A percentile compares a stretch with the other conserved stretches of the same genome.
Evolutionary conservation across 2,888 invertebrate species (phyloP).

Genomic region (Ochropleura plecta): DNA sequence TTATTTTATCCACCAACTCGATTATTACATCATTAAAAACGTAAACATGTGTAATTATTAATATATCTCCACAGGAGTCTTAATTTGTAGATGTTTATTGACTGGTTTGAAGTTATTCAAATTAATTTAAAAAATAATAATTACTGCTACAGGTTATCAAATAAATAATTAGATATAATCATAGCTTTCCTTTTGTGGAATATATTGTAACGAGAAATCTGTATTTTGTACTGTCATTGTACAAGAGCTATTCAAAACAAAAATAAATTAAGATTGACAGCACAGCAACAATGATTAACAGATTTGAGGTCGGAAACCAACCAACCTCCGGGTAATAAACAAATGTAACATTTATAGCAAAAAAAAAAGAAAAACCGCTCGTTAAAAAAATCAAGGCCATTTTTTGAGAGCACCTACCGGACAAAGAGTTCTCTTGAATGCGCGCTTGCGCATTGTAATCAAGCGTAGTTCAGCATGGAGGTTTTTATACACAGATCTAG

Average conservation of each 20-base stretch:
- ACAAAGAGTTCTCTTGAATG: conserved; percentile 61
- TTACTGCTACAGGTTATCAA: conserved; percentile 13
- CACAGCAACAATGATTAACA: conserved; percentile 32
- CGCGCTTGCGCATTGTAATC: conserved; percentile 55
- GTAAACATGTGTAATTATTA: conserved; percentile 37
- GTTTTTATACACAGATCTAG: conserved; percentile 47
- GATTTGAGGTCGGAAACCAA: conserved; percentile 42
- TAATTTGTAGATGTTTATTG: conserved; percentile 18
- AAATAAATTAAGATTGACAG: conserved; percentile 33
- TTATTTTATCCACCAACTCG: conserved; percentile 17
- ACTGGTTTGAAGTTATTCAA: conserved; percentile 13
- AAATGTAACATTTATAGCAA: conserved; percentile 45
- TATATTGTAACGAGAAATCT: conserved; percentile 12
- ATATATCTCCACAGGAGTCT: conserved; percentile 11
- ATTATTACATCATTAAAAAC: conserved; percentile 37
- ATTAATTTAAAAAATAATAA: conserved; percentile 12
- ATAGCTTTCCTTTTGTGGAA: conserved; percentile 22
- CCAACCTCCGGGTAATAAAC: conserved; percentile 41
- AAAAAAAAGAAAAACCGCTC: conserved; percentile 59
- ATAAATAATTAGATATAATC: conserved; percentile 9
- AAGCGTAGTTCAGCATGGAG: conserved; percentile 33
- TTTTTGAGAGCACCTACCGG: conserved; percentile 62
- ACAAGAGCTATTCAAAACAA: conserved; percentile 12
- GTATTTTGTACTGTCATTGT: conserved; percentile 8
- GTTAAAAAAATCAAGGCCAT: conserved; percentile 62